Base-by-base conservation (phyloP, 2,113 vertebrate species). In the Thryonomys swinderianus region DNA sequence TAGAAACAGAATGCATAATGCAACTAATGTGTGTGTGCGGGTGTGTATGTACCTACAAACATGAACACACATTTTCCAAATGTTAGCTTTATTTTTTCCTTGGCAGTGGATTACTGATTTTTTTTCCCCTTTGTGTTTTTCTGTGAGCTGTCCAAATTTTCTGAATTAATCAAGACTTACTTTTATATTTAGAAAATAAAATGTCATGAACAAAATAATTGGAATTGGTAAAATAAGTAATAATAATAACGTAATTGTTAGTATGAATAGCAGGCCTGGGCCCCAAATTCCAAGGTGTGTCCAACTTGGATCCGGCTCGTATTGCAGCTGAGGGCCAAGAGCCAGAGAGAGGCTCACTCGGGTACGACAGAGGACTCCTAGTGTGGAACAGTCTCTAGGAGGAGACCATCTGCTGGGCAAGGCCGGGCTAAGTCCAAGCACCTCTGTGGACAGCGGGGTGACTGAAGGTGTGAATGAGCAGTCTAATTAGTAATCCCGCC, bases 121-220 rank as follows among this genome's bases (percentile, higher is more conserved):
- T 89, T 51, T 85, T 78, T 83, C 69, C 89, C 48, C 66, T 90
- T 88, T 93, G 74, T 96, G 71, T 91, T 92, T 96, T 93, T 45
- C 85, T 92, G 42, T 89, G 74, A 83, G 59, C 10, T 62, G 17
- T 88, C 48, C 55, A 80, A 74, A 80, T 89, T 83, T 96, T 85
- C 76, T 95, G 73, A 85, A 91, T 94, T 88, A 95, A 74, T 79
- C 30, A 90, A 85, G 85, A 93, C 88, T 69, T 76, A 89, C 48
- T 89, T 94, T 94, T 94, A 64, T 87, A 78, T 92, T 90, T 88
- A 87, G 96, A 67, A 83, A 96, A 91, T 88, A 88, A 95, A 95
- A 95, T 92, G 73, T 62, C 67, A 83, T 40, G n/a, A 92, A 85
- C n/a, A 73, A 93, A 95, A 95, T 92, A 85, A 95, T 18, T 53